Percentiles rank a stretch among this genome's conserved stretches.
These are phyloP conservation scores for Neodontobutis hainanensis DNA, from an alignment of 2,113 vertebrate species.

Conservation along the genomic window DNA sequence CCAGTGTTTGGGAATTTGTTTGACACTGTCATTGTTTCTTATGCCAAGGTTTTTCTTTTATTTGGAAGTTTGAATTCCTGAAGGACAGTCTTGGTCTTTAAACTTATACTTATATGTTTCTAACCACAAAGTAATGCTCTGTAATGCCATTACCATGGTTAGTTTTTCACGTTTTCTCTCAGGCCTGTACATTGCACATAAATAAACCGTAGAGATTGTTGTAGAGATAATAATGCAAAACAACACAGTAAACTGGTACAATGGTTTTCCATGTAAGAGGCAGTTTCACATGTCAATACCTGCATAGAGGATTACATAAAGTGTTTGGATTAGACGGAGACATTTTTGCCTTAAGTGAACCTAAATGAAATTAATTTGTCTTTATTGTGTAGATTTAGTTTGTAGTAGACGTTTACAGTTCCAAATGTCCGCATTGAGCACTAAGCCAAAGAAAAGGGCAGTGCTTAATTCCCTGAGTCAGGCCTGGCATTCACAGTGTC, in stretches of 20 bases:
- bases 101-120: too few relatives aligned
- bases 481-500: conserved; percentile 32
- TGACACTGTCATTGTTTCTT: not conserved
- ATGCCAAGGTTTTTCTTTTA: not conserved
- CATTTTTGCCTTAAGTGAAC: too few relatives aligned
- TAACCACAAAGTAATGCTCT: too few relatives aligned
- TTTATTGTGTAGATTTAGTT: too few relatives aligned
- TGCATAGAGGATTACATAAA: too few relatives aligned
- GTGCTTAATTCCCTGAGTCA: conserved; percentile 30
- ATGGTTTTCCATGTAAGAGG: not conserved
- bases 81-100: too few relatives aligned
- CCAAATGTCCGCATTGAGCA: conserved; percentile 8
- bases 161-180: too few relatives aligned
- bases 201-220: not conserved
- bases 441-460: conserved; percentile 1
- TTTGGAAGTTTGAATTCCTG: too few relatives aligned
- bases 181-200: too few relatives aligned
- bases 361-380: not conserved
- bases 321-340: not conserved
- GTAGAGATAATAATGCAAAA: not conserved
- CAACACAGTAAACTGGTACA: not conserved
- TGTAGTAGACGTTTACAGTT: not conserved
- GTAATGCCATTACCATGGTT: too few relatives aligned
- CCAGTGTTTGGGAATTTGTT: not conserved
- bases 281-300: too few relatives aligned